These are phyloP conservation scores for Acronicta aceris DNA, from an alignment of 2,888 invertebrate genomes.

Conservation along the genomic window DNA sequence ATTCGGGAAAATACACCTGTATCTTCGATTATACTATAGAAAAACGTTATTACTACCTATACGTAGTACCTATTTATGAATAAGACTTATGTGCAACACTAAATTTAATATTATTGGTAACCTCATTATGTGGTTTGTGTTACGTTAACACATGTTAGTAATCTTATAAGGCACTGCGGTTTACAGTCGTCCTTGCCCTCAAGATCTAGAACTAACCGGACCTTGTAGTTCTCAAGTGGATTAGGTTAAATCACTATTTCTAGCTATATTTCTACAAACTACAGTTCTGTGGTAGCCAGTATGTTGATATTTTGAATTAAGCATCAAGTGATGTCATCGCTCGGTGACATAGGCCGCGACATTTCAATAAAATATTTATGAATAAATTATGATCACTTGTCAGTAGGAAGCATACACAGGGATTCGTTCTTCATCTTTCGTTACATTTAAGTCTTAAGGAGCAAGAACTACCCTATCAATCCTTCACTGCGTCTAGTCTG, in stretches of 20 bases:
- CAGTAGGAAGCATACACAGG: too few species aligned
- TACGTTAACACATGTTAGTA: constrained; percentile 24
- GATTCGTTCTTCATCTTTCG: too few species aligned
- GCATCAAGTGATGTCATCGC: constrained; percentile 15
- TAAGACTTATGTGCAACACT: background rate
- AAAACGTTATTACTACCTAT: too few species aligned
- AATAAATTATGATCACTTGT: too few species aligned
- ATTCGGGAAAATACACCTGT: too few species aligned
- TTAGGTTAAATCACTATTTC: constrained; percentile 12
- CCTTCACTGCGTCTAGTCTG: too few species aligned
- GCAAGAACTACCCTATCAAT: too few species aligned
- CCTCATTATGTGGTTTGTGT: constrained; percentile 4
- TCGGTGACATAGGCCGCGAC: background rate
- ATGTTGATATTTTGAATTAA: constrained; percentile 1
- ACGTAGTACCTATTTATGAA: background rate
- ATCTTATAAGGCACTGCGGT: constrained; percentile 48
- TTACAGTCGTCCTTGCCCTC: constrained; percentile 68
- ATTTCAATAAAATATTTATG: too few species aligned
- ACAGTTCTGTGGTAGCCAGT: constrained; percentile 14
- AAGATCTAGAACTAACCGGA: constrained; percentile 64
- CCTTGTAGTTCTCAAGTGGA: constrained; percentile 62
- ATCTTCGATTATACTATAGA: too few species aligned
- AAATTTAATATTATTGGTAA: background rate
- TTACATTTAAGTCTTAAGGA: too few species aligned
- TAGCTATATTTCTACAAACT: too few species aligned